Evolutionary conservation across 2,113 vertebrate species (phyloP).

Genomic region (Pachypanchax playfairii): DNA sequence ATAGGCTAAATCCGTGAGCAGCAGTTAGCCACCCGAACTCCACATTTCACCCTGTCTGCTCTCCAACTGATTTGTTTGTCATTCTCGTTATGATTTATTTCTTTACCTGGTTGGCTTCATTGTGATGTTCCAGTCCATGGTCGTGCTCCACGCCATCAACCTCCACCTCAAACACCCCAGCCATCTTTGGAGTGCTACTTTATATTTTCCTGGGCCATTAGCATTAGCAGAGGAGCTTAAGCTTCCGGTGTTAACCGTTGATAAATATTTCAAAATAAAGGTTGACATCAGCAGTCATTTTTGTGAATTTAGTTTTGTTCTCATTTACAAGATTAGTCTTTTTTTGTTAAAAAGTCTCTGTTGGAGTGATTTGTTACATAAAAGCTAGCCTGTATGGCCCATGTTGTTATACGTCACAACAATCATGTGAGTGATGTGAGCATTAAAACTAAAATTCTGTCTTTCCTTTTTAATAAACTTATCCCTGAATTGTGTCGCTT

Average conservation of each 20-base stretch:
- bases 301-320: too few relatives aligned
- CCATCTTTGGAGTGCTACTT: constrained; percentile 79
- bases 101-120: constrained; percentile 72
- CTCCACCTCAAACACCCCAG: constrained; percentile 85
- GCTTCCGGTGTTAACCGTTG: constrained; percentile 33
- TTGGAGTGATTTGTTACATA: too few relatives aligned
- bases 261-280: constrained; percentile 43
- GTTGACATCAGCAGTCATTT: too few relatives aligned
- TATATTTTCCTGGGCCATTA: constrained; percentile 66
- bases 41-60: not conserved
- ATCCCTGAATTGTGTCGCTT: too few relatives aligned
- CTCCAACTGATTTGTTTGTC: not conserved
- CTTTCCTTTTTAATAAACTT: too few relatives aligned
- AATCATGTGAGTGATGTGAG: too few relatives aligned
- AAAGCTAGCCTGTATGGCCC: too few relatives aligned
- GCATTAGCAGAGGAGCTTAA: constrained; percentile 33
- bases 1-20: constrained; percentile 21
- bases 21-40: not conserved
- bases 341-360: too few relatives aligned
- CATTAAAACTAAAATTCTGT: too few relatives aligned
- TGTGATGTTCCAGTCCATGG: constrained; percentile 74
- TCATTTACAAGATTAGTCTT: too few relatives aligned
- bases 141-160: constrained; percentile 82
- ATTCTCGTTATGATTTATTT: too few relatives aligned
- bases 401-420: too few relatives aligned